phyloP scores from a whole-genome alignment of 1,140 invertebrate species.

The Acromyrmex echinatior region DNA sequence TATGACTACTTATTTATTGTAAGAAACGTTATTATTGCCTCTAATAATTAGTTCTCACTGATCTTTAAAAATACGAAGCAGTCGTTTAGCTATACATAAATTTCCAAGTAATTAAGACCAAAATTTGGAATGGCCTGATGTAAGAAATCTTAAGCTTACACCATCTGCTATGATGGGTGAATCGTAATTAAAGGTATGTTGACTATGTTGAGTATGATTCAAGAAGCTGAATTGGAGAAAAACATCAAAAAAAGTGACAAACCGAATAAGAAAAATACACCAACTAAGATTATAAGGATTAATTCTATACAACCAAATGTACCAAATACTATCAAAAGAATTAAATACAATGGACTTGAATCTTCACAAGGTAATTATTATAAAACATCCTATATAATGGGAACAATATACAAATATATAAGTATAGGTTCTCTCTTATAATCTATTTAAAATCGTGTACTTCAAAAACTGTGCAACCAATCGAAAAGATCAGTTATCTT shows the following conservation, averaged over 20 bases:
- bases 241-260: neutral
- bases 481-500: neutral
- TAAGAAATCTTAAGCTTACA: too few species aligned
- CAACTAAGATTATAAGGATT: neutral
- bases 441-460: neutral
- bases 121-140: neutral
- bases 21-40: neutral
- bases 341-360: neutral
- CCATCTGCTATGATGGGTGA: neutral
- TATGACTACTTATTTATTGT: neutral
- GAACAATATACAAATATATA: too few species aligned
- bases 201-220: neutral
- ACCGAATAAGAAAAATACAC: neutral
- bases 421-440: neutral
- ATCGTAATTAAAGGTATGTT: neutral
- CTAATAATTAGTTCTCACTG: neutral
- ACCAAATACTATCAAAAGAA: neutral
- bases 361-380: too few species aligned
- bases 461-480: conserved; percentile 3
- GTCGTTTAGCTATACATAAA: neutral
- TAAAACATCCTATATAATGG: too few species aligned
- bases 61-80: neutral
- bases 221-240: neutral
- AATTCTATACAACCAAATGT: neutral
- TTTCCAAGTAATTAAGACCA: neutral